phyloP scores from a whole-genome alignment of 2,888 invertebrate genomes.

The Drosophila buzzatii region DNA sequence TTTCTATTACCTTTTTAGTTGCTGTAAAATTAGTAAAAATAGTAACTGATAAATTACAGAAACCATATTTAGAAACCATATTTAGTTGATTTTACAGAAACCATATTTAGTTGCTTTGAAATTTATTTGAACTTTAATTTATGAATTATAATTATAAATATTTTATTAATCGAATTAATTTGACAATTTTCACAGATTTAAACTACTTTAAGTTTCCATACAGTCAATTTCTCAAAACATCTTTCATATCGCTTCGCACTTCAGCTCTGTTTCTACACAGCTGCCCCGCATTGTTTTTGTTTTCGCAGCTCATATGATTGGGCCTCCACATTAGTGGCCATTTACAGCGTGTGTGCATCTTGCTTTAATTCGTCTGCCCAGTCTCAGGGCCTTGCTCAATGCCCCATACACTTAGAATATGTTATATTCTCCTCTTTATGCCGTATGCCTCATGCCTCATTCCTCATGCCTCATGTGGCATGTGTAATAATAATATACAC shows the following conservation, averaged over 20 bases:
- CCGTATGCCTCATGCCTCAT: conserved; percentile 3
- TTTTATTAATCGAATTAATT: too few relatives aligned
- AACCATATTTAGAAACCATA: too few relatives aligned
- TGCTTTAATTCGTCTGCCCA: conserved; percentile 63
- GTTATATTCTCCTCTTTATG: conserved; percentile 1
- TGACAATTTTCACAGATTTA: too few relatives aligned
- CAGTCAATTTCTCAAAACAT: too few relatives aligned
- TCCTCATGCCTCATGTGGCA: conserved; percentile 46
- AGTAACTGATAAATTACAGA: too few relatives aligned
- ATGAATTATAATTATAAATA: too few relatives aligned
- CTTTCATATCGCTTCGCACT: not conserved
- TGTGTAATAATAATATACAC: conserved; percentile 84
- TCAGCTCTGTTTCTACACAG: conserved; percentile 20
- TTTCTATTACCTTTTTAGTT: too few relatives aligned
- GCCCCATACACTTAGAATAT: not conserved
- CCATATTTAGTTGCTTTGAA: not conserved
- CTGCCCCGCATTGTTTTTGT: conserved; percentile 39
- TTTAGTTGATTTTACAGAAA: too few relatives aligned
- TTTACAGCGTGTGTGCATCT: conserved; percentile 75
- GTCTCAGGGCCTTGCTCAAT: conserved; percentile 19
- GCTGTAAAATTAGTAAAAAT: too few relatives aligned
- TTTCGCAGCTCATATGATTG: conserved; percentile 27
- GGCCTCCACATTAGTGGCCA: conserved; percentile 71
- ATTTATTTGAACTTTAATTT: not conserved
- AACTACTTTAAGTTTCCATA: too few relatives aligned